Evolutionary conservation across 2,113 vertebrate genomes (phyloP).

Genomic region (Reinhardtius hippoglossoides): DNA sequence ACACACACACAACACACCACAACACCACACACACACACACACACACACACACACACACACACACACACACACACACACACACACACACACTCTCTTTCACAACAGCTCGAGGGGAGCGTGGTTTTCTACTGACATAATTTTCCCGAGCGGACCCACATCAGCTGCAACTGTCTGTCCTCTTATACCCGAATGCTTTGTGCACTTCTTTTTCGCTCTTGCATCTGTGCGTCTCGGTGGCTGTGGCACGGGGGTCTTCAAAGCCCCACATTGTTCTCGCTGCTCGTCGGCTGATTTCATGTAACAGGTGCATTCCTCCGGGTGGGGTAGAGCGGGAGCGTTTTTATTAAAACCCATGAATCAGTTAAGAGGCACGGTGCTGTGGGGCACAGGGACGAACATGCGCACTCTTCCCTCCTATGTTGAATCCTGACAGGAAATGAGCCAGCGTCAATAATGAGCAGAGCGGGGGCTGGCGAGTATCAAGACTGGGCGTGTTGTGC

Average conservation of each 20-base stretch:
- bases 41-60: neutral
- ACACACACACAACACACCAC: too few relatives aligned
- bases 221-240: slow-evolving; percentile 27
- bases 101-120: slow-evolving; percentile 2
- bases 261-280: slow-evolving; percentile 43
- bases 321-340: slow-evolving; percentile 3
- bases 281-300: slow-evolving; percentile 50
- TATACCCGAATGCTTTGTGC: neutral
- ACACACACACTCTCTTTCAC: neutral
- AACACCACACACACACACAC: slow-evolving; percentile 7
- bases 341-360: slow-evolving; percentile 67
- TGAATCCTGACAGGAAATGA: slow-evolving; percentile 22
- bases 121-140: slow-evolving; percentile 29
- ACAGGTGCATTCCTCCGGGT: slow-evolving; percentile 65
- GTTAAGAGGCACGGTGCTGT: slow-evolving; percentile 9
- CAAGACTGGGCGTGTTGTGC: slow-evolving; percentile 40
- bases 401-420: neutral
- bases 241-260: slow-evolving; percentile 26
- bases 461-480: slow-evolving; percentile 10
- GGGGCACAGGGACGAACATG: neutral
- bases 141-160: slow-evolving; percentile 33
- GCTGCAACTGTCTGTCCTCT: slow-evolving; percentile 44
- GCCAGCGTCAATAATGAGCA: slow-evolving; percentile 7
- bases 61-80: slow-evolving; percentile 16
- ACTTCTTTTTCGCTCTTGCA: slow-evolving; percentile 16